These are phyloP conservation scores for Pseudomugil tenellus DNA, from an alignment of 2,797 vertebrate species.

Conservation along the genomic window DNA sequence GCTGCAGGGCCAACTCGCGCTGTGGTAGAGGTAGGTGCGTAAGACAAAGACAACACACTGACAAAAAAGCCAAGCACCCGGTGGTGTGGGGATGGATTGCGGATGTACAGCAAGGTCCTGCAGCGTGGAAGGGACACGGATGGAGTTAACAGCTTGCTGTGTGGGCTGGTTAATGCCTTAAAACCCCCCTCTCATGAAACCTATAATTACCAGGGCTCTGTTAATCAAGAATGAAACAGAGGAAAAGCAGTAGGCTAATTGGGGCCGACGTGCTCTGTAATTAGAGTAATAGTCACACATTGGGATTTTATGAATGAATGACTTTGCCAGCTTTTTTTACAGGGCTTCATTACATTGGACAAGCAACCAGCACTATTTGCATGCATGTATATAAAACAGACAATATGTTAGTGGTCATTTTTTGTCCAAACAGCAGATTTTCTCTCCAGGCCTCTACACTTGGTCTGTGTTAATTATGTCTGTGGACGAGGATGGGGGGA, in stretches of 20 bases:
- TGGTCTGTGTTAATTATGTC: slow-evolving; percentile 84
- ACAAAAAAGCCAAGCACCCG: slow-evolving; percentile 37
- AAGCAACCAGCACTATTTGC: slow-evolving; percentile 79
- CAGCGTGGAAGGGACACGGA: slow-evolving; percentile 49
- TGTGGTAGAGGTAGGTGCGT: slow-evolving; percentile 49
- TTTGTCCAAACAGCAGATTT: slow-evolving; percentile 84
- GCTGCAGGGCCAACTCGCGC: slow-evolving; percentile 46
- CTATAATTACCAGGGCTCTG: slow-evolving; percentile 85
- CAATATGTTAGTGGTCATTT: slow-evolving; percentile 83
- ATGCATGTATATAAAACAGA: slow-evolving; percentile 74
- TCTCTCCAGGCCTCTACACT: slow-evolving; percentile 81
- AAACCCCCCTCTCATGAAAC: slow-evolving; percentile 71
- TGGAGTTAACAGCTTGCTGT: slow-evolving; percentile 80
- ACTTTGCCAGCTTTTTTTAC: slow-evolving; percentile 86
- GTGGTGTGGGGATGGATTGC: slow-evolving; percentile 19
- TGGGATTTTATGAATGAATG: slow-evolving; percentile 92
- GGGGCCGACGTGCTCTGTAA: slow-evolving; percentile 87
- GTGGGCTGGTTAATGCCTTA: slow-evolving; percentile 73
- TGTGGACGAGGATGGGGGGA: slow-evolving; percentile 55
- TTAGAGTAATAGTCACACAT: slow-evolving; percentile 89
- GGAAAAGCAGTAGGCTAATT: slow-evolving; percentile 84
- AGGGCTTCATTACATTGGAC: slow-evolving; percentile 81
- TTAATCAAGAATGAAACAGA: slow-evolving; percentile 87
- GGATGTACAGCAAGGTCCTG: slow-evolving; percentile 23
- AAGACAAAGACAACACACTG: slow-evolving; percentile 56